A percentile compares a stretch with the other conserved stretches of the same genome.
These are phyloP conservation scores for Sphecodes monilicornis DNA, from an alignment of 2,888 invertebrate genomes.

Conservation along the genomic window DNA sequence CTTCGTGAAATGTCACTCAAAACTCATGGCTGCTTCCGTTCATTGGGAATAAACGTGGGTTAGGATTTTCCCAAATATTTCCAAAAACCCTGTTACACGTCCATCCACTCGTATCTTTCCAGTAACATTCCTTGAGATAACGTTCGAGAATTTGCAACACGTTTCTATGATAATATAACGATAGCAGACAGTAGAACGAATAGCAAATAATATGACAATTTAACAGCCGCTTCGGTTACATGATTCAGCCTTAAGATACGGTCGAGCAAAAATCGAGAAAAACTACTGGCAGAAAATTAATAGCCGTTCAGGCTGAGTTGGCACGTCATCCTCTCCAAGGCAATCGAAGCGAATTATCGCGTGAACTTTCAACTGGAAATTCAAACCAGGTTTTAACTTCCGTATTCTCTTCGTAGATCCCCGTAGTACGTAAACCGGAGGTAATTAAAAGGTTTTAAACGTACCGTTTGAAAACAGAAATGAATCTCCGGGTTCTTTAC, in stretches of 20 bases:
- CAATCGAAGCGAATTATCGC: conserved; percentile 71
- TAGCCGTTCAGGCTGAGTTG: conserved; percentile 58
- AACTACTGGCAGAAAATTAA: conserved; percentile 58
- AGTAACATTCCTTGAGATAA: neutral
- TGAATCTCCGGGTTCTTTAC: conserved; percentile 21
- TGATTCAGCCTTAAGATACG: conserved; percentile 16
- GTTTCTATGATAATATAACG: neutral
- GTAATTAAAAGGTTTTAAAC: conserved; percentile 70
- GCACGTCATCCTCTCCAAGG: conserved; percentile 56
- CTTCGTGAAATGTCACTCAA: conserved; percentile 15
- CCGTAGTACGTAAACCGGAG: conserved; percentile 56
- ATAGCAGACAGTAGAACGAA: neutral
- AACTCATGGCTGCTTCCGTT: conserved; percentile 7
- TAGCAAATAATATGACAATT: conserved; percentile 14
- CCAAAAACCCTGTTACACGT: neutral
- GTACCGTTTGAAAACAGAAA: conserved; percentile 42
- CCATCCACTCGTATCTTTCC: neutral
- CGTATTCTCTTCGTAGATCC: conserved; percentile 61
- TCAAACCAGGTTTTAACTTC: conserved; percentile 64
- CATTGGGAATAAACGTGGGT: neutral
- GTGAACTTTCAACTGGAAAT: conserved; percentile 74
- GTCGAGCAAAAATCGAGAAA: conserved; percentile 5
- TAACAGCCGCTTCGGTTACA: conserved; percentile 11
- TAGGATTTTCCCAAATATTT: neutral
- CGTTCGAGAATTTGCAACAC: neutral